A percentile compares a stretch with the other conserved stretches of the same genome.
Evolutionary conservation across 37 sponge, comb jelly and placozoan species (phyloP).

Genomic region (Aplysina aerophoba): DNA sequence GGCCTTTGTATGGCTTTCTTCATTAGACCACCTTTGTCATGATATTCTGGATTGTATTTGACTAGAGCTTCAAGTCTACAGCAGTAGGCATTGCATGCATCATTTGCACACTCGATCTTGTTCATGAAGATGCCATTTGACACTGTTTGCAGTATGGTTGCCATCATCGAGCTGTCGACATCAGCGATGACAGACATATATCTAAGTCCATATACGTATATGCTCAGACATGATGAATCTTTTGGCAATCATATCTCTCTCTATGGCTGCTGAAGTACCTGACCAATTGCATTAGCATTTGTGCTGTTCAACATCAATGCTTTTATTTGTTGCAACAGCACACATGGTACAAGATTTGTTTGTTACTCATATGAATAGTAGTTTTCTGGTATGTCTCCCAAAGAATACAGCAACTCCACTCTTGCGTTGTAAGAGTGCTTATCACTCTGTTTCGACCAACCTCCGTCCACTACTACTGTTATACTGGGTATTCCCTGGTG

Average conservation of each 20-base stretch:
- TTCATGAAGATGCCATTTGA: slow-evolving; percentile 39
- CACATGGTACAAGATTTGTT: slow-evolving; percentile 58
- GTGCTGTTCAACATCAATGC: slow-evolving; percentile 1
- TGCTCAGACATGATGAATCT: slow-evolving; percentile 42
- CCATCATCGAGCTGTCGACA: background rate
- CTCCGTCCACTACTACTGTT: slow-evolving; percentile 48
- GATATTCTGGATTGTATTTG: slow-evolving; percentile 29
- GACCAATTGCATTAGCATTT: background rate
- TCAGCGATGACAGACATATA: slow-evolving; percentile 47
- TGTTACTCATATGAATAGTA: slow-evolving; percentile 52
- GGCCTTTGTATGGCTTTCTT: slow-evolving; percentile 34
- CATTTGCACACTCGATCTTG: slow-evolving; percentile 66
- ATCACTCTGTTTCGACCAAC: slow-evolving; percentile 58
- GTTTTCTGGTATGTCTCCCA: slow-evolving; percentile 37
- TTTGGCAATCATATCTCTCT: slow-evolving; percentile 41
- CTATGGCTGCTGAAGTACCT: slow-evolving; percentile 39
- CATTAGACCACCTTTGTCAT: slow-evolving; percentile 45
- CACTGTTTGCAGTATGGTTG: slow-evolving; percentile 35
- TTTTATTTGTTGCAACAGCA: slow-evolving; percentile 3
- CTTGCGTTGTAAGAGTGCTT: slow-evolving; percentile 68
- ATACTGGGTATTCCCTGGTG: slow-evolving; percentile 41
- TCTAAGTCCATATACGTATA: slow-evolving; percentile 42
- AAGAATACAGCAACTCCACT: slow-evolving; percentile 53
- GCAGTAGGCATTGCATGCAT: slow-evolving; percentile 53
- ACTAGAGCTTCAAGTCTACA: slow-evolving; percentile 39